Conservation (phyloP, 2,888 invertebrate species). For the Clivina fossor region DNA sequence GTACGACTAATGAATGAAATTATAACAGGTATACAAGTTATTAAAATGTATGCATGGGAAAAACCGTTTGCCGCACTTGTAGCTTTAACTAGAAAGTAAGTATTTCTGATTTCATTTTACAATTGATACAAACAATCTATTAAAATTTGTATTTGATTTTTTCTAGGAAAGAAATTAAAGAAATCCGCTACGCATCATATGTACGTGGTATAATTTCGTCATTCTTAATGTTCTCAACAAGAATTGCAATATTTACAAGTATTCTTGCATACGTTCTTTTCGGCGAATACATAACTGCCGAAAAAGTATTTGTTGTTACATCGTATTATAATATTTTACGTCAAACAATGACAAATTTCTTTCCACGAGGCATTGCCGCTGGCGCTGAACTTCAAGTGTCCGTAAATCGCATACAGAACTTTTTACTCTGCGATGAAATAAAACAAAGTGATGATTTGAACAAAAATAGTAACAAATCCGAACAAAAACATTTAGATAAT, state of each 20-base stretch:
- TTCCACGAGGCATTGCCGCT: conserved; percentile 67
- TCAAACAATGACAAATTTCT: conserved; percentile 72
- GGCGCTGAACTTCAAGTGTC: conserved; percentile 66
- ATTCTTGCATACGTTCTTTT: conserved; percentile 64
- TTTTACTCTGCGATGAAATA: conserved; percentile 64
- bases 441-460: too few relatives aligned
- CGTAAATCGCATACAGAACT: conserved; percentile 60
- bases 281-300: conserved; percentile 66
- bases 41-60: conserved; percentile 98
- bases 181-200: conserved; percentile 54
- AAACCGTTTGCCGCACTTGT: conserved; percentile 81
- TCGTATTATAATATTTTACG: conserved; percentile 74
- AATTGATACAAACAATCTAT: too few relatives aligned
- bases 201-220: conserved; percentile 59
- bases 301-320: conserved; percentile 72
- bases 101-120: too few relatives aligned
- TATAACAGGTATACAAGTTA: conserved; percentile 84
- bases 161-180: conserved; percentile 56
- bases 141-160: too few relatives aligned
- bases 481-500: conserved; percentile 44
- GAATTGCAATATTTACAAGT: conserved; percentile 72
- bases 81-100: conserved; percentile 61
- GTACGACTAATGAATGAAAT: conserved; percentile 89
- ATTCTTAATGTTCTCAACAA: conserved; percentile 68
- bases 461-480: neutral